These are phyloP conservation scores for Danaus melanippus DNA, from an alignment of 1,140 invertebrate species.

Conservation along the genomic window DNA sequence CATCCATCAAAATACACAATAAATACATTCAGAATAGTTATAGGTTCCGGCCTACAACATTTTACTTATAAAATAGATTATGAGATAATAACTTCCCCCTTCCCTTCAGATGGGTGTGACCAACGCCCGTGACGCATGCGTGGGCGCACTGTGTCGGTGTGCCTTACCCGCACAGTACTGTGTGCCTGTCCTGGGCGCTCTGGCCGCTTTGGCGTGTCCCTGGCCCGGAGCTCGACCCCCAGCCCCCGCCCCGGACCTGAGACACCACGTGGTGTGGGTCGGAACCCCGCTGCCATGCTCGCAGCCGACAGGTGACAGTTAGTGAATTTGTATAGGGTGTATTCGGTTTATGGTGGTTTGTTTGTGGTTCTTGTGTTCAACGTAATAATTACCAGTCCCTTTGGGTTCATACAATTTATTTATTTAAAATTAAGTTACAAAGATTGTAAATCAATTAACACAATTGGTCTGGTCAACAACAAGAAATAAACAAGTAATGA, in stretches of 20 bases:
- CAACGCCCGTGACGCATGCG: slow-evolving; percentile 88
- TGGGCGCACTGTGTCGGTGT: slow-evolving; percentile 94
- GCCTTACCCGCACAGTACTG: slow-evolving; percentile 97
- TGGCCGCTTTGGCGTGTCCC: slow-evolving; percentile 73
- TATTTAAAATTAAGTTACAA: too few species aligned
- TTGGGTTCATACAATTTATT: too few species aligned
- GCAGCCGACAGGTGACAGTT: slow-evolving; percentile 77
- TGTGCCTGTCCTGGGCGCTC: slow-evolving; percentile 83
- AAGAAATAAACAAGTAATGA: too few species aligned
- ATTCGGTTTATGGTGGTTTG: too few species aligned
- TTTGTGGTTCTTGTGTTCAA: too few species aligned
- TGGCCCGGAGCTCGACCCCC: slow-evolving; percentile 71
- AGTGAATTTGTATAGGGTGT: not conserved
- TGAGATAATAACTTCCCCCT: not conserved
- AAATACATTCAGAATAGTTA: too few species aligned
- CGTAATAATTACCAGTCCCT: too few species aligned
- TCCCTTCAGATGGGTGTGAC: slow-evolving; percentile 40
- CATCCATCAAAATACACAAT: too few species aligned
- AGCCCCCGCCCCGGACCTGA: slow-evolving; percentile 51
- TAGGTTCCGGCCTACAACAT: too few species aligned
- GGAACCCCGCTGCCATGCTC: slow-evolving; percentile 92
- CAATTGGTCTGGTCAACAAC: too few species aligned
- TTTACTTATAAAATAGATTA: too few species aligned
- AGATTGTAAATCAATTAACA: too few species aligned
- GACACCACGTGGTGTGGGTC: slow-evolving; percentile 94